Percentiles rank a stretch among this genome's conserved stretches.
Conservation (phyloP, 2,888 invertebrate species). For the Agelastica alni region DNA sequence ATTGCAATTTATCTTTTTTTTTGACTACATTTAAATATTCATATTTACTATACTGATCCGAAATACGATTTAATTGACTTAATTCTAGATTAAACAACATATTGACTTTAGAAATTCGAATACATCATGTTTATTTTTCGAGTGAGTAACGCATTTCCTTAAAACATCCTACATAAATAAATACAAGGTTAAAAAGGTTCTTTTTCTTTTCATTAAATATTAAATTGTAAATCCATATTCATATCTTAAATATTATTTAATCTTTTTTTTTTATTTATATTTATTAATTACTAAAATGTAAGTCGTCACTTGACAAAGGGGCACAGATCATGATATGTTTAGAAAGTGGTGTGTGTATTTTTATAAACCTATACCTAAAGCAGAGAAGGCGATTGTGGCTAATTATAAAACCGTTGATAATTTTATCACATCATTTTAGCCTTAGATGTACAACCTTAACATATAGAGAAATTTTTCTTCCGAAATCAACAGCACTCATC, state of each 20-base stretch:
- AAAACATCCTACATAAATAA: slow-evolving; percentile 22
- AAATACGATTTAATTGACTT: background rate
- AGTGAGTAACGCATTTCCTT: slow-evolving; percentile 20
- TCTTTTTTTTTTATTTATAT: slow-evolving; percentile 53
- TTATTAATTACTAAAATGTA: slow-evolving; percentile 59
- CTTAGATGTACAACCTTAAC: slow-evolving; percentile 36
- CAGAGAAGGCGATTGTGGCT: slow-evolving; percentile 62
- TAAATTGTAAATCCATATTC: slow-evolving; percentile 56
- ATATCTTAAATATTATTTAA: slow-evolving; percentile 58
- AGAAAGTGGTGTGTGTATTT: slow-evolving; percentile 74
- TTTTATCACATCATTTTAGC: slow-evolving; percentile 53
- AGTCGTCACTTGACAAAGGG: slow-evolving; percentile 68
- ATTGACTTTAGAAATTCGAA: slow-evolving; percentile 18
- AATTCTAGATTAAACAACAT: slow-evolving; percentile 9
- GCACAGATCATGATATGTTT: slow-evolving; percentile 81
- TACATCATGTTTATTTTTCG: slow-evolving; percentile 17
- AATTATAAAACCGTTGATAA: slow-evolving; percentile 56
- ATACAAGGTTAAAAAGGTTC: slow-evolving; percentile 35
- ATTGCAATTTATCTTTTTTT: background rate
- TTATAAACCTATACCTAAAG: slow-evolving; percentile 59
- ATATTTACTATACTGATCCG: too few relatives aligned
- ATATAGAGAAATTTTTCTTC: too few relatives aligned
- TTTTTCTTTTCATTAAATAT: slow-evolving; percentile 32
- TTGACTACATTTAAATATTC: too few relatives aligned
- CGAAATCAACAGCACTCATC: too few relatives aligned